Percentiles rank a stretch among this genome's conserved stretches.
Conservation (phyloP, 2,888 invertebrate species). For the Nomada ferruginata region DNA sequence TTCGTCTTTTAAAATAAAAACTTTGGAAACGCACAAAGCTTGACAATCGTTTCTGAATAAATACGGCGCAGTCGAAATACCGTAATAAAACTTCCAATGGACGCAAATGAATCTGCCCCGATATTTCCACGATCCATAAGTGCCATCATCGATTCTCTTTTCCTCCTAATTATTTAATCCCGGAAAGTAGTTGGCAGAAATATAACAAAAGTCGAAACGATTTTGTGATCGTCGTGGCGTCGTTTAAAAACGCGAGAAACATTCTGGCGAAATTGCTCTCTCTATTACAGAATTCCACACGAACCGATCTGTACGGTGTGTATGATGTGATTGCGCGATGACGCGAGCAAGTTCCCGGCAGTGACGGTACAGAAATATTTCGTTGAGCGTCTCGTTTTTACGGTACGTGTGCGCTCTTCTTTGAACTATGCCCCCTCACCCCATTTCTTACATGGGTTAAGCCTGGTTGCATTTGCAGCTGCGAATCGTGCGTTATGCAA, state of each 20-base stretch:
- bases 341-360: slow-evolving; percentile 42
- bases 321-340: not conserved
- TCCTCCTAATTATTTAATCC: not conserved
- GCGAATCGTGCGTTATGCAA: slow-evolving; percentile 22
- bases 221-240: slow-evolving; percentile 30
- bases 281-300: not conserved
- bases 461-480: slow-evolving; percentile 5
- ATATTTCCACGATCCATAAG: slow-evolving; percentile 6
- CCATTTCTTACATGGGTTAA: too few species aligned
- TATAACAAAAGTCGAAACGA: slow-evolving; percentile 2
- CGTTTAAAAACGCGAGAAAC: not conserved
- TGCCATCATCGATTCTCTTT: slow-evolving; percentile 35
- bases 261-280: not conserved
- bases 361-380: slow-evolving; percentile 40
- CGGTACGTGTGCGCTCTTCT: slow-evolving; percentile 14
- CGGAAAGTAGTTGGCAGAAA: not conserved
- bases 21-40: slow-evolving; percentile 46
- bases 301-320: not conserved
- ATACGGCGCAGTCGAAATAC: slow-evolving; percentile 11
- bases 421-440: not conserved
- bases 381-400: slow-evolving; percentile 12
- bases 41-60: slow-evolving; percentile 23
- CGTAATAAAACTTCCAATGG: not conserved
- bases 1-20: slow-evolving; percentile 13
- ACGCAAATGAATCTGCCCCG: slow-evolving; percentile 5